Conservation (phyloP, 2,113 vertebrate genomes). For the Dasypus novemcinctus region DNA sequence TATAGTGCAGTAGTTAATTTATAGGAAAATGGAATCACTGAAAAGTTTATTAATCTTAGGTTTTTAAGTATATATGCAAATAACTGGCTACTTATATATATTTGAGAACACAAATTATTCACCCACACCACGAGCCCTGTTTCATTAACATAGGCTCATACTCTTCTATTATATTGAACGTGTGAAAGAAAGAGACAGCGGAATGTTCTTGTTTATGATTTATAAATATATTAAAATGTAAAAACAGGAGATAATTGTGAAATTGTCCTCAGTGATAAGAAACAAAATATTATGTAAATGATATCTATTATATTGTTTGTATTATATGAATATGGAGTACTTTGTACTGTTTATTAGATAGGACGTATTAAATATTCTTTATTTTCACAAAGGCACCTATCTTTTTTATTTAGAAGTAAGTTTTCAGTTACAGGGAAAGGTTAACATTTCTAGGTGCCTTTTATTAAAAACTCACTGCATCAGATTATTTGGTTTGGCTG, state of each 20-base stretch:
- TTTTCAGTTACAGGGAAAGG: slow-evolving; percentile 12
- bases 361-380: neutral
- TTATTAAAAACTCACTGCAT: slow-evolving; percentile 39
- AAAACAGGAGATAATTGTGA: neutral
- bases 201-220: slow-evolving; percentile 36
- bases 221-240: slow-evolving; percentile 3
- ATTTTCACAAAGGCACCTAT: slow-evolving; percentile 11
- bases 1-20: slow-evolving; percentile 40
- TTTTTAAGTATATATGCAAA: slow-evolving; percentile 48
- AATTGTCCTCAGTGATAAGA: slow-evolving; percentile 12
- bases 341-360: slow-evolving; percentile 5
- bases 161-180: neutral
- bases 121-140: neutral
- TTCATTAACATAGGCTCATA: slow-evolving; percentile 30
- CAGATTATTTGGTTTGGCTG: slow-evolving; percentile 35
- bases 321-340: neutral
- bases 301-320: neutral
- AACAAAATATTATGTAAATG: slow-evolving; percentile 29
- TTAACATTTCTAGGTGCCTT: neutral
- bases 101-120: slow-evolving; percentile 34
- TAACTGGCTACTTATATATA: neutral
- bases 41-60: slow-evolving; percentile 46
- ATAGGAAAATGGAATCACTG: slow-evolving; percentile 27
- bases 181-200: slow-evolving; percentile 14
- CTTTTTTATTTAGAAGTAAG: slow-evolving; percentile 34